These are phyloP conservation scores for Cercocebus atys DNA, from an alignment of 2,113 vertebrate genomes.

Conservation along the genomic window DNA sequence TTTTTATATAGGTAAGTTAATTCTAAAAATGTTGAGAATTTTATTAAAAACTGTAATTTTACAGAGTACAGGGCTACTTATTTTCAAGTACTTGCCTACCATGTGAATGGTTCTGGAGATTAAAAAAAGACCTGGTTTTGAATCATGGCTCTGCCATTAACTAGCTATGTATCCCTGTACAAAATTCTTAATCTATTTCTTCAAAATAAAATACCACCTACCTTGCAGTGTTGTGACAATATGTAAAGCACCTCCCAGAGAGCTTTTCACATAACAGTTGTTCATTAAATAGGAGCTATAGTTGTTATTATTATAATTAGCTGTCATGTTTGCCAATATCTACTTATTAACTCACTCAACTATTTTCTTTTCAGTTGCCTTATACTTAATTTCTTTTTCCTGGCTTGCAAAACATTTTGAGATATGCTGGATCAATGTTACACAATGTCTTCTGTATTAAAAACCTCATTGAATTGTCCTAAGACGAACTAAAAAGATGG, in stretches of 20 bases:
- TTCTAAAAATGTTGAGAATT: neutral
- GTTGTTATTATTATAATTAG: conserved; percentile 41
- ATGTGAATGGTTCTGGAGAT: neutral
- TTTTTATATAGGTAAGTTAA: conserved; percentile 18
- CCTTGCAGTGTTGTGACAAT: neutral
- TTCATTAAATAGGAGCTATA: conserved; percentile 9
- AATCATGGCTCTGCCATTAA: neutral
- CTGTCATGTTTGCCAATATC: neutral
- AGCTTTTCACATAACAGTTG: conserved; percentile 13
- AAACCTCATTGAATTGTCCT: neutral
- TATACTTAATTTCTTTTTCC: neutral
- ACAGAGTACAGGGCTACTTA: neutral
- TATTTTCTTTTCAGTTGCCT: conserved; percentile 6
- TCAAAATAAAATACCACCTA: conserved; percentile 11
- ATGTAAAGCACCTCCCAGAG: neutral
- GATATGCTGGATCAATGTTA: neutral
- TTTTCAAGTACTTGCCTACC: neutral
- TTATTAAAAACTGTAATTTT: neutral
- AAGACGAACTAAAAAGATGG: neutral
- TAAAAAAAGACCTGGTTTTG: neutral
- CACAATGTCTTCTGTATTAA: neutral
- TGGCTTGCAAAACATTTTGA: conserved; percentile 29
- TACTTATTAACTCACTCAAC: conserved; percentile 24
- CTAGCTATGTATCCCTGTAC: neutral
- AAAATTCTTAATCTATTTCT: conserved; percentile 6